Evolutionary conservation across 2,113 vertebrate genomes (phyloP).

Genomic region (Mellivora capensis): DNA sequence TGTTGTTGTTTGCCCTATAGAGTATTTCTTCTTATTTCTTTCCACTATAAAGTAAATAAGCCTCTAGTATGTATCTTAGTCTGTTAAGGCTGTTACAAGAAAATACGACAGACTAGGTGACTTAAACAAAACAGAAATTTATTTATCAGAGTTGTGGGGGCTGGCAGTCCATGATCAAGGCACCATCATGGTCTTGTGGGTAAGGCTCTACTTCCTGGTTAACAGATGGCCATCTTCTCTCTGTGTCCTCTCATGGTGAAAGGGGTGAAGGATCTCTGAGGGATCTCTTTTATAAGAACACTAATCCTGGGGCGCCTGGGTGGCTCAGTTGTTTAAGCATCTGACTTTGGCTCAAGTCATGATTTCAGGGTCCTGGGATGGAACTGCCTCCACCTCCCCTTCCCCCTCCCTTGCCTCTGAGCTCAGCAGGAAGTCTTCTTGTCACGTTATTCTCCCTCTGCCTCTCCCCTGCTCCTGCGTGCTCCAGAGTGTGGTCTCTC

Average conservation of each 20-base stretch:
- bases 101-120: not conserved
- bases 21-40: not conserved
- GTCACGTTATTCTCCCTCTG: not conserved
- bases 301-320: not conserved
- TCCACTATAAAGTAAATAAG: not conserved
- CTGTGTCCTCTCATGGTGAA: not conserved
- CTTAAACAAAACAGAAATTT: not conserved
- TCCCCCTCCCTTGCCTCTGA: too few species aligned
- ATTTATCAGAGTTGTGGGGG: not conserved
- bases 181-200: not conserved
- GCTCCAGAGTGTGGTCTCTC: not conserved
- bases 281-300: not conserved
- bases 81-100: not conserved
- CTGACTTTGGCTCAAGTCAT: not conserved
- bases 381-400: too few species aligned
- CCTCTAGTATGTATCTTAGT: not conserved
- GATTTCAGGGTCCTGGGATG: not conserved
- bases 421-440: not conserved
- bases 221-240: not conserved
- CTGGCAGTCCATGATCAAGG: not conserved
- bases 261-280: not conserved
- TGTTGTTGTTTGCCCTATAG: not conserved
- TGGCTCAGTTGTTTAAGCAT: not conserved
- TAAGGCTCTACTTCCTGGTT: not conserved
- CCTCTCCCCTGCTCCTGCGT: not conserved